These are phyloP conservation scores for Lepidocyrtoides sp. DNA, from an alignment of 2,888 invertebrate species.

Conservation along the genomic window DNA sequence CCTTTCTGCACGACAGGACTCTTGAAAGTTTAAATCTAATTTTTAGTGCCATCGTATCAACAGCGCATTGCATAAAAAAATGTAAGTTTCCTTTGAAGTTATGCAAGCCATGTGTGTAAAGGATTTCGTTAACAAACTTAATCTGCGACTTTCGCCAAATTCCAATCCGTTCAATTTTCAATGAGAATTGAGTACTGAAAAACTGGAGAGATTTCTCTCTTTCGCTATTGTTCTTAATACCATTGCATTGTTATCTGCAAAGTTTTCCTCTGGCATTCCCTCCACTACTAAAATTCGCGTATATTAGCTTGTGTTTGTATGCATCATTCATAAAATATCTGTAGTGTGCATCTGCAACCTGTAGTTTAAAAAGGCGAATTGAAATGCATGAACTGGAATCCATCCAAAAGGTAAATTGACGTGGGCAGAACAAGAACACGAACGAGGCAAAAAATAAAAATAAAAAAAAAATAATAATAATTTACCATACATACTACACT, in stretches of 20 bases:
- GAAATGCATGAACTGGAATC: conserved; percentile 56
- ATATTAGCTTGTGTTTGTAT: too few species aligned
- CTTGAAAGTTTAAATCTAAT: background rate
- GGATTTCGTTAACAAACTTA: background rate
- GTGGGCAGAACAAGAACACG: conserved; percentile 65
- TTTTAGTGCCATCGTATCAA: background rate
- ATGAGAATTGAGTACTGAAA: background rate
- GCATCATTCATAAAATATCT: too few species aligned
- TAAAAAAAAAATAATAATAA: too few species aligned
- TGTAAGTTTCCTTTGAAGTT: conserved; percentile 4
- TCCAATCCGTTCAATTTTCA: too few species aligned
- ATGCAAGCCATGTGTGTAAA: background rate
- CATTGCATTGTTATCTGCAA: too few species aligned
- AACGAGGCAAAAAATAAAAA: conserved; percentile 1
- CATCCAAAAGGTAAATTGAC: conserved; percentile 76
- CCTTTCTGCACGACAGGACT: conserved; percentile 15
- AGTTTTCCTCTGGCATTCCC: too few species aligned
- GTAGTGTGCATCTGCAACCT: conserved; percentile 6
- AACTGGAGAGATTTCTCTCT: background rate
- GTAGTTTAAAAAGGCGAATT: background rate
- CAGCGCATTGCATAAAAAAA: too few species aligned
- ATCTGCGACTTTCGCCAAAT: background rate
- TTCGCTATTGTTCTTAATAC: background rate
- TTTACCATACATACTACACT: too few species aligned
- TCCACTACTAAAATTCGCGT: too few species aligned